Conservation (phyloP, 2,113 vertebrate species). For the Cochlearius cochlearius region DNA sequence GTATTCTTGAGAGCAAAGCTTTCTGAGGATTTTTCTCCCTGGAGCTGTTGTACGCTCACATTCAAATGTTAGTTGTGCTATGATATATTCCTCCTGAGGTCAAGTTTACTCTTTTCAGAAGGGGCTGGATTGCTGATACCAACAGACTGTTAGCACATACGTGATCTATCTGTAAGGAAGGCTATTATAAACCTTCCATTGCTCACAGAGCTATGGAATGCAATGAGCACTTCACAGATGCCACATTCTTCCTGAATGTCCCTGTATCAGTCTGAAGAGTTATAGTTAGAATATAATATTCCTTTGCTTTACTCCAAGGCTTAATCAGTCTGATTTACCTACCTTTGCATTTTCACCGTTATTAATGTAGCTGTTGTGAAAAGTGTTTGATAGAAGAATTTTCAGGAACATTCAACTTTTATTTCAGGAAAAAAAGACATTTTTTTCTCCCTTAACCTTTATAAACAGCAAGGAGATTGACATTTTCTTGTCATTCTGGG, state of each 20-base stretch:
- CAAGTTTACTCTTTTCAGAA: background rate
- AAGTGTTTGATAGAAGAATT: background rate
- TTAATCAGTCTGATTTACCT: background rate
- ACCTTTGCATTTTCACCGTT: background rate
- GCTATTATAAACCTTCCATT: background rate
- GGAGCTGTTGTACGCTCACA: accelerated
- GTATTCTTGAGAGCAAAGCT: background rate
- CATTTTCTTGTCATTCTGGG: background rate
- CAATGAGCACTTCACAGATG: background rate
- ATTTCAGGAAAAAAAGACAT: background rate
- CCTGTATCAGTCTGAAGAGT: background rate
- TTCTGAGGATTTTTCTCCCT: background rate
- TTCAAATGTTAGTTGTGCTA: background rate
- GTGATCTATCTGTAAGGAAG: background rate
- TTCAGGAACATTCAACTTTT: background rate
- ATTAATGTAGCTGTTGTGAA: background rate
- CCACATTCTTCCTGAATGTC: background rate
- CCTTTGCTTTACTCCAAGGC: background rate
- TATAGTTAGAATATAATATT: background rate
- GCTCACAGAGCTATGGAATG: background rate
- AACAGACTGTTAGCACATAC: background rate
- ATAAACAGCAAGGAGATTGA: background rate
- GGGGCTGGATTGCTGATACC: background rate
- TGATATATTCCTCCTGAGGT: background rate
- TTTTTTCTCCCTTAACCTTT: background rate